phyloP scores from a whole-genome alignment of 2,797 vertebrate species.

The Sebastes minor region DNA sequence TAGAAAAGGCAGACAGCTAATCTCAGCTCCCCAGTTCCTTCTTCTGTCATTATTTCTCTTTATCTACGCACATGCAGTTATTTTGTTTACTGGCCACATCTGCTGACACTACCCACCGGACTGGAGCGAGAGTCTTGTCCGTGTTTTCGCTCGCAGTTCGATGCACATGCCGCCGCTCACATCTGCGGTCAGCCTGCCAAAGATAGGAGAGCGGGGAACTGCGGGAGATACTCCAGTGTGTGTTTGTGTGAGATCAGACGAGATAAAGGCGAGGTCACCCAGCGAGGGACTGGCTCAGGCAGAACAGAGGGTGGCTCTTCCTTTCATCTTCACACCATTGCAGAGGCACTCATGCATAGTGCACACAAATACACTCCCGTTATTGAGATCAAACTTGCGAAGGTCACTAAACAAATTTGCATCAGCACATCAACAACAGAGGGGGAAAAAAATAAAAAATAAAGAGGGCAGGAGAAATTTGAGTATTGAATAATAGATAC shows the following conservation, averaged over 20 bases:
- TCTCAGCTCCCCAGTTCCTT: not conserved
- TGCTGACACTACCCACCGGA: not conserved
- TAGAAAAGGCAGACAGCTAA: not conserved
- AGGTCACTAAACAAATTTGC: slow-evolving; percentile 66
- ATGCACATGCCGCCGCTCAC: slow-evolving; percentile 26
- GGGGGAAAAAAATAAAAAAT: not conserved
- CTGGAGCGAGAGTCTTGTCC: not conserved
- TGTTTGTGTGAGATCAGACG: slow-evolving; percentile 37
- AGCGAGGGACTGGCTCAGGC: slow-evolving; percentile 45
- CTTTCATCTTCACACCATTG: slow-evolving; percentile 66
- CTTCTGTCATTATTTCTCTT: not conserved
- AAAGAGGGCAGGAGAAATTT: slow-evolving; percentile 20
- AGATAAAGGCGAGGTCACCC: slow-evolving; percentile 71
- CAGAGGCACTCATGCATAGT: slow-evolving; percentile 44
- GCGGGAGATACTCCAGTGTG: slow-evolving; percentile 35
- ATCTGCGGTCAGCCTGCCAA: slow-evolving; percentile 17
- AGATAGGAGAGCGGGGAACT: slow-evolving; percentile 23
- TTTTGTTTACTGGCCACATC: not conserved
- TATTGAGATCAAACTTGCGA: slow-evolving; percentile 54
- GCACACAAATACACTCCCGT: slow-evolving; percentile 43
- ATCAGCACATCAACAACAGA: slow-evolving; percentile 38
- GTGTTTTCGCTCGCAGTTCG: slow-evolving; percentile 36
- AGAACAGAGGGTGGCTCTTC: slow-evolving; percentile 57
- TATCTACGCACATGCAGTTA: not conserved
- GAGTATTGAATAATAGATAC: slow-evolving; percentile 32